Evolutionary conservation across 2,797 vertebrate species (phyloP).

Genomic region (Channallabes apus): DNA sequence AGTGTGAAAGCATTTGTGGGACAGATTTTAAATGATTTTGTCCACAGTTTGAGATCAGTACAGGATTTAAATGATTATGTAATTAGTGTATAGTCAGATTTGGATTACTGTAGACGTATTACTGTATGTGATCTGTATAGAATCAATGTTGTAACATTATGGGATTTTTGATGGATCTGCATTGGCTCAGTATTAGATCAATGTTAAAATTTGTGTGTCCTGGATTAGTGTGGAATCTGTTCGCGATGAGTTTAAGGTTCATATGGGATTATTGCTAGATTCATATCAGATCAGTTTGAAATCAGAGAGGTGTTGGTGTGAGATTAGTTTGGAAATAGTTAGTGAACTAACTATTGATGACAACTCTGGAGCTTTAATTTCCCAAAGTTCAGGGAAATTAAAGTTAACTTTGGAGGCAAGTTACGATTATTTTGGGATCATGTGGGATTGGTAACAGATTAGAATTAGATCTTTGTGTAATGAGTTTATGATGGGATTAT

Average conservation of each 20-base stretch:
- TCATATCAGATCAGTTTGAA: background rate
- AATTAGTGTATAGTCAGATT: background rate
- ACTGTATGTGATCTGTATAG: no score
- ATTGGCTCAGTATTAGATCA: background rate
- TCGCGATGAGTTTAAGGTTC: background rate
- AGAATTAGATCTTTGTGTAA: background rate
- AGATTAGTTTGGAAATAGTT: background rate
- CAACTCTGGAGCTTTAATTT: background rate
- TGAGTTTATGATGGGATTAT: background rate
- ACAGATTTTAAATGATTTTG: no score
- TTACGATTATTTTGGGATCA: background rate
- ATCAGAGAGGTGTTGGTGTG: background rate
- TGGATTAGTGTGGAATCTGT: no score
- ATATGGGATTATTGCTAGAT: background rate
- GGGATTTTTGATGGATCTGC: background rate
- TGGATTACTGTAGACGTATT: background rate
- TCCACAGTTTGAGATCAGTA: no score
- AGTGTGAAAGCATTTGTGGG: background rate
- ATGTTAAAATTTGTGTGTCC: background rate
- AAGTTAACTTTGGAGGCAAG: background rate
- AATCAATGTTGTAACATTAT: background rate
- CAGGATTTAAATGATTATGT: no score
- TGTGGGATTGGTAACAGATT: background rate
- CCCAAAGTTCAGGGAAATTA: no score
- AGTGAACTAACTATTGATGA: background rate